These are phyloP conservation scores for Dendrolimus punctatus DNA, from an alignment of 1,140 invertebrate species.

Conservation along the genomic window DNA sequence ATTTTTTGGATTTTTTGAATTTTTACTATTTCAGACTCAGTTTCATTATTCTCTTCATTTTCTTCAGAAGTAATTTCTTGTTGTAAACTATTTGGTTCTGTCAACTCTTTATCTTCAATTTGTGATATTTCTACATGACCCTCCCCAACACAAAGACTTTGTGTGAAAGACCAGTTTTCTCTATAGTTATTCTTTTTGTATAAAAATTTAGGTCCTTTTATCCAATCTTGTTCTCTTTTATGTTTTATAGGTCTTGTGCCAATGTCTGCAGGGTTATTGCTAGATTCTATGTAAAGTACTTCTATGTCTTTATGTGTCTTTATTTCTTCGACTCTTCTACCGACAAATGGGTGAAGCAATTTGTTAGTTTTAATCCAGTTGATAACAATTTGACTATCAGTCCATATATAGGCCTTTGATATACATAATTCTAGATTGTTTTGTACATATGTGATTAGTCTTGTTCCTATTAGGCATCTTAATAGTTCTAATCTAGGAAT, in stretches of 20 bases:
- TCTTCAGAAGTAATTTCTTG: slow-evolving; percentile 2
- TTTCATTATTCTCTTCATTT: no score
- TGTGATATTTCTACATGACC: slow-evolving; percentile 7
- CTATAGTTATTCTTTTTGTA: neutral
- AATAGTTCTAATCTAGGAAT: slow-evolving; percentile 20
- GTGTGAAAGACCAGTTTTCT: neutral
- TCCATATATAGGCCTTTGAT: slow-evolving; percentile 14
- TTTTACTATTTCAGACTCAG: neutral
- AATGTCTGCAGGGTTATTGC: slow-evolving; percentile 13
- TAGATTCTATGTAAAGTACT: slow-evolving; percentile 10
- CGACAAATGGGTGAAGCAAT: slow-evolving; percentile 17
- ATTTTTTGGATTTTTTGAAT: slow-evolving; percentile 8
- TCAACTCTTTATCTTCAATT: neutral
- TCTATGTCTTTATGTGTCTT: slow-evolving; percentile 5
- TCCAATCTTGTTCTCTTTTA: slow-evolving; percentile 2
- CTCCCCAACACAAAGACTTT: slow-evolving; percentile 5
- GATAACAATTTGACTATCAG: slow-evolving; percentile 20
- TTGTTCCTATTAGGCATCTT: slow-evolving; percentile 14
- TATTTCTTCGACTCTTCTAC: slow-evolving; percentile 14
- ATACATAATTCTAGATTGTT: slow-evolving; percentile 11
- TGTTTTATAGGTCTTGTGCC: slow-evolving; percentile 7
- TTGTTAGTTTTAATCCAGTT: slow-evolving; percentile 17
- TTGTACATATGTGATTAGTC: slow-evolving; percentile 13
- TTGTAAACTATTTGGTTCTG: neutral
- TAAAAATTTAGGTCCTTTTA: slow-evolving; percentile 15